A percentile compares a stretch with the other conserved stretches of the same genome.
phyloP scores from a whole-genome alignment of 1,140 invertebrate species.

The Harlomillsia oculata region DNA sequence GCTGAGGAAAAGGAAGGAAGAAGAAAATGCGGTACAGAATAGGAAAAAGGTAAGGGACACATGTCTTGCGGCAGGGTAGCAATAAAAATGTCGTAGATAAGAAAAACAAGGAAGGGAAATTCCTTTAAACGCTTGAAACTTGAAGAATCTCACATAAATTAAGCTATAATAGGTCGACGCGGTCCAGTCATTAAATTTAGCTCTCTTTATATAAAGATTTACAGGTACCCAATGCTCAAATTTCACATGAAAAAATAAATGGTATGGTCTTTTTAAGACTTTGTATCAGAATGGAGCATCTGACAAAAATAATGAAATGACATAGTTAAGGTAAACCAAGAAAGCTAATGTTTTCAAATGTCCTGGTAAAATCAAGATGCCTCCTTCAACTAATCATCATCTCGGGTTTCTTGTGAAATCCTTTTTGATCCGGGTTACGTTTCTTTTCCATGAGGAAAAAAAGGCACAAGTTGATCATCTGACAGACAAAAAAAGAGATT shows the following conservation, averaged over 20 bases:
- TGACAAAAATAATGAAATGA: constrained; percentile 14
- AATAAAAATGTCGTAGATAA: constrained; percentile 27
- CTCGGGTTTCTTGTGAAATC: no score
- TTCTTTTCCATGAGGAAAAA: no score
- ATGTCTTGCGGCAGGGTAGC: constrained; percentile 20
- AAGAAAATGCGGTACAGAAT: no score
- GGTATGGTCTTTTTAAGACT: constrained; percentile 5
- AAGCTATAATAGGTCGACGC: constrained; percentile 19
- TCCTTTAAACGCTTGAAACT: constrained; percentile 16
- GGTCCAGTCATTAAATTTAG: constrained; percentile 17
- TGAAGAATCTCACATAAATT: constrained; percentile 23
- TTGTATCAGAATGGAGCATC: constrained; percentile 10
- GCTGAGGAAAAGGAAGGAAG: no score
- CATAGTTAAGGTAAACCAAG: constrained; percentile 8
- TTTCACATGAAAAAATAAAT: constrained; percentile 10
- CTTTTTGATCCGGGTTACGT: no score
- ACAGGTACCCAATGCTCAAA: constrained; percentile 9
- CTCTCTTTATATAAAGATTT: constrained; percentile 10
- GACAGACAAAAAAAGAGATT: no score
- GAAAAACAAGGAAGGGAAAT: constrained; percentile 24
- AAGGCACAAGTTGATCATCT: no score
- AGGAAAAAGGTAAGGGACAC: no score
- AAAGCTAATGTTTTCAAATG: no score
- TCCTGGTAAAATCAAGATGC: no score
- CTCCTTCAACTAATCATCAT: no score